Conservation (phyloP, 2,888 invertebrate species). For the Sialis fuliginosa region DNA sequence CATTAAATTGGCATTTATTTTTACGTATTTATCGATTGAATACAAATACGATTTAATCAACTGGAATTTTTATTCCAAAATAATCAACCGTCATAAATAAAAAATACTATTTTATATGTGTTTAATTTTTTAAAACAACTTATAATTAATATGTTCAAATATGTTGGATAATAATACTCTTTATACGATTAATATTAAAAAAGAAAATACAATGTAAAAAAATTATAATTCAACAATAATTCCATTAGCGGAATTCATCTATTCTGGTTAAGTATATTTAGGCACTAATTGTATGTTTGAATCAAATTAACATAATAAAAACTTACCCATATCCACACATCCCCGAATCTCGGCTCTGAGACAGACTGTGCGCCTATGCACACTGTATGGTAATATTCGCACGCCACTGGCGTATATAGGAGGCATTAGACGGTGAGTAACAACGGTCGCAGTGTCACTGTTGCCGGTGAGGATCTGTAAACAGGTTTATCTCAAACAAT, state of each 20-base stretch:
- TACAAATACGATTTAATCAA: too few relatives aligned
- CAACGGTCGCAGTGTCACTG: slow-evolving; percentile 52
- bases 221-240: too few relatives aligned
- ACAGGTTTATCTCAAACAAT: slow-evolving; percentile 7
- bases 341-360: slow-evolving; percentile 57
- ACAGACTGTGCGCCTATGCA: slow-evolving; percentile 53
- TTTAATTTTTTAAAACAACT: neutral
- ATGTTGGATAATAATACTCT: too few relatives aligned
- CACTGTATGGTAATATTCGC: slow-evolving; percentile 53
- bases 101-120: neutral
- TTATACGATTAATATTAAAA: too few relatives aligned
- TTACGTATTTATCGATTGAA: too few relatives aligned
- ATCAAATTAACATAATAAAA: neutral
- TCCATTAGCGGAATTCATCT: too few relatives aligned
- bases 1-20: too few relatives aligned
- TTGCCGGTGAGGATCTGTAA: slow-evolving; percentile 55
- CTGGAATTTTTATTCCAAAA: too few relatives aligned
- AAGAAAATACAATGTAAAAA: too few relatives aligned
- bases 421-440: slow-evolving; percentile 45
- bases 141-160: too few relatives aligned
- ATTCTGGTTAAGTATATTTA: neutral
- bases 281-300: neutral
- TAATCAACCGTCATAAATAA: neutral
- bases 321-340: slow-evolving; percentile 47
- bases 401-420: slow-evolving; percentile 53